These are phyloP conservation scores for Pangasius macronema DNA, from an alignment of 2,797 vertebrate genomes.

Conservation along the genomic window DNA sequence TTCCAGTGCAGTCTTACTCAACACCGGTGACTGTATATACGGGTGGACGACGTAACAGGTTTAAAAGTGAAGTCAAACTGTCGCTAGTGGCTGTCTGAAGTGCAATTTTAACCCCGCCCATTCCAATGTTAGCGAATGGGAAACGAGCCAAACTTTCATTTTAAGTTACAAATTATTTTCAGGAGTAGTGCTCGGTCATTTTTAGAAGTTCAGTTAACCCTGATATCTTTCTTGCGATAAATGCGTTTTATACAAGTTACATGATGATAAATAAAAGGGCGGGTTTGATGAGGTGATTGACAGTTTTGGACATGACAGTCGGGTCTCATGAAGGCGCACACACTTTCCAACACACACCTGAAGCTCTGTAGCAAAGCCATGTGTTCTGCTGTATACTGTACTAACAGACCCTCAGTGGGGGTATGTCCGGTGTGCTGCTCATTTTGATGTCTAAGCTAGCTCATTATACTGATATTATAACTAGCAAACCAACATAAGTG, in stretches of 20 bases:
- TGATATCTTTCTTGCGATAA: background rate
- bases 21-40: background rate
- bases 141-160: no score
- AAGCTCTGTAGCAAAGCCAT: background rate
- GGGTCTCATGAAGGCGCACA: no score
- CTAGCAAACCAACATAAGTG: background rate
- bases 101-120: background rate
- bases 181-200: background rate
- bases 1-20: background rate
- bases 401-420: background rate
- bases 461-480: background rate
- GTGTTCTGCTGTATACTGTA: background rate
- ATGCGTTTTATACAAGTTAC: background rate
- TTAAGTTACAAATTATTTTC: no score
- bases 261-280: background rate
- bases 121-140: background rate
- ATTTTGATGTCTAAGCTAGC: background rate
- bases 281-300: background rate
- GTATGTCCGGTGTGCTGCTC: background rate
- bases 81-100: slow-evolving; percentile 19
- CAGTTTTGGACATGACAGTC: no score
- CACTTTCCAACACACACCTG: background rate
- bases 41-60: background rate
- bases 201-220: no score
- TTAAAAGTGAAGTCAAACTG: background rate